These are phyloP conservation scores for Drosophila asahinai DNA, from an alignment of 1,140 invertebrate species.

Conservation along the genomic window DNA sequence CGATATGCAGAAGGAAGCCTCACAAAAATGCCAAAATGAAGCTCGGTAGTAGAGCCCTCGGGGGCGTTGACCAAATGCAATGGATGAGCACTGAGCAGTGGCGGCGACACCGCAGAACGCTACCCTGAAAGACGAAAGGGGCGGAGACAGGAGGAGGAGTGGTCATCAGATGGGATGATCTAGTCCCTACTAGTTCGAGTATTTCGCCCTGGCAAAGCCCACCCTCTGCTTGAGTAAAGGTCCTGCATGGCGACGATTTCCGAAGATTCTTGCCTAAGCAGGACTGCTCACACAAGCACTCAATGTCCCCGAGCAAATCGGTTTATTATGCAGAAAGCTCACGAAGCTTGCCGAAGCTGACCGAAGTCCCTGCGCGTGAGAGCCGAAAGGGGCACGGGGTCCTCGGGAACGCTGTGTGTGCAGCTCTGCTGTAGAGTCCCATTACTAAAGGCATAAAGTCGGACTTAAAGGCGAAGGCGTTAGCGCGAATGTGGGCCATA, in stretches of 20 bases:
- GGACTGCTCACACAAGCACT: neutral
- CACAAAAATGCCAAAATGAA: conserved; percentile 48
- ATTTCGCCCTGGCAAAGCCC: conserved; percentile 25
- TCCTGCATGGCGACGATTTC: conserved; percentile 1
- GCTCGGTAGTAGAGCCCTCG: conserved; percentile 21
- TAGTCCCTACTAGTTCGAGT: neutral
- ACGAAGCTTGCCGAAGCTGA: neutral
- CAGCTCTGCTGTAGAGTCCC: neutral
- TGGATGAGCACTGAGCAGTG: conserved; percentile 40
- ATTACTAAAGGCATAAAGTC: neutral
- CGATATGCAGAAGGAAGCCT: conserved; percentile 58
- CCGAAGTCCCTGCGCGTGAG: neutral
- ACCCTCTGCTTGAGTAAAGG: conserved; percentile 65
- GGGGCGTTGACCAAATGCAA: conserved; percentile 75
- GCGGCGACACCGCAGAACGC: conserved; percentile 42
- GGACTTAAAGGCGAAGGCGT: neutral
- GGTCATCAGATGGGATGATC: conserved; percentile 14
- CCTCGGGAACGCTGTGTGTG: neutral
- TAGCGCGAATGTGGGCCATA: conserved; percentile 51
- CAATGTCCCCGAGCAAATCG: no score
- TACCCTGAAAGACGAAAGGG: neutral
- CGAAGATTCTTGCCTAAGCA: neutral
- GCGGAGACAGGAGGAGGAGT: neutral
- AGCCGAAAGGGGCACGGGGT: neutral
- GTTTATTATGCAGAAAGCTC: neutral